Evolutionary conservation across 2,113 vertebrate genomes (phyloP), one percentile per base, ranked within the genome.

Genomic region (Percopsis transmontana): DNA sequence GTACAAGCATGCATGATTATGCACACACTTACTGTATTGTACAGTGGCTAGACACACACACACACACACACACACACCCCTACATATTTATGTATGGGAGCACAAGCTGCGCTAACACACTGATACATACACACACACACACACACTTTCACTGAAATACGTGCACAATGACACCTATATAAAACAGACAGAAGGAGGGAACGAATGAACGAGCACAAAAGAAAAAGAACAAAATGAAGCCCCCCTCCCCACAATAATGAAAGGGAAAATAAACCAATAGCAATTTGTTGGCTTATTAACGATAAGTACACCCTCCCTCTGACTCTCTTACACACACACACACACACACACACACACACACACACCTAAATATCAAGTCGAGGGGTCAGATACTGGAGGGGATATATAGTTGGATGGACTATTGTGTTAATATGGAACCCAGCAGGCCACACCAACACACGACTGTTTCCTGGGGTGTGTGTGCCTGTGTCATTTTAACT

Each of bases 231-330:
- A 33, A 33, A 33, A 33, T 33, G 1, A 33, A 6, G 27, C 2
- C 23, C 13, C 23, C n/a, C 7, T 18, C n/a, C 19, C n/a, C 18
- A 38, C 15, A 58, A 39, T 58, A 58, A 58, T 27, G 19, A 14
- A 20, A 59, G 7, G 11, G 18, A 11, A 59, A 59, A 42, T 59
- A 20, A 44, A 23, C 19, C 19, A 59, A 15, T 10, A 21, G 13
- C 41, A 44, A 45, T 44, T 59, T 18, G 27, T 38, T 39, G 38
- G 33, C 55, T 57, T 19, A 57, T 57, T 57, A 57, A 39, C 39
- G 33, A 15, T 19, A 57, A 57, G 38, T 57, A 39, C n/a, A 41
- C 18, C 9, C 20, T 48, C 1, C 39, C 27, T 57, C 15, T 15
- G 14, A 24, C 53, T 0, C 14, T 33, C 27, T 33, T 16, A 10